A percentile compares a stretch with the other conserved stretches of the same genome.
These are phyloP conservation scores for Lethenteron reissneri DNA, from an alignment of 2,113 vertebrate species.

Conservation along the genomic window DNA sequence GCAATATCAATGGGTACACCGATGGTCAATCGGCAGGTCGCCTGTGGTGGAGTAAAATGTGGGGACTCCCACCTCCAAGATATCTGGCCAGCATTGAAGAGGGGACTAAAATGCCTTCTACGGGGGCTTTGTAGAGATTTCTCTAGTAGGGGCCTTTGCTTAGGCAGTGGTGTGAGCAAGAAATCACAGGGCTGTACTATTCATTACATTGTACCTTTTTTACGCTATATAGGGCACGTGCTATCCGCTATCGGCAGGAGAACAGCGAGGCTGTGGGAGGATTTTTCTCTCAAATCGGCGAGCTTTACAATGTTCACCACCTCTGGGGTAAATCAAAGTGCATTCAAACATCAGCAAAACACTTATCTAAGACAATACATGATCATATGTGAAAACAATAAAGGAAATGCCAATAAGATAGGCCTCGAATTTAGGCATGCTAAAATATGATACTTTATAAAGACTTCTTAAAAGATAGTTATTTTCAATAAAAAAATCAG, in stretches of 20 bases:
- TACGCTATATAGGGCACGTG: constrained; percentile 47
- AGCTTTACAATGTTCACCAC: constrained; percentile 84
- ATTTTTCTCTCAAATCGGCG: constrained; percentile 94
- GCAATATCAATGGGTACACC: too few relatives aligned
- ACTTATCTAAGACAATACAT: background rate
- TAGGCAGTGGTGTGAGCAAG: too few relatives aligned
- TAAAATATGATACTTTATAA: background rate
- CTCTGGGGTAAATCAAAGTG: constrained; percentile 51
- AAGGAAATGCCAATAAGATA: background rate
- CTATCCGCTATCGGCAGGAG: constrained; percentile 70
- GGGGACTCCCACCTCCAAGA: too few relatives aligned
- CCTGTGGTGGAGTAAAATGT: too few relatives aligned
- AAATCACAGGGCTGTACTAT: background rate
- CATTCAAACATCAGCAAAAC: background rate
- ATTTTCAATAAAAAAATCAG: background rate
- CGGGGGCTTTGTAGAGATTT: too few relatives aligned
- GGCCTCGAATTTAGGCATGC: background rate
- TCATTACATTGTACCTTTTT: background rate
- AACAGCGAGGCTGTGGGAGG: constrained; percentile 62
- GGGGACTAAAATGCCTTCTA: too few relatives aligned
- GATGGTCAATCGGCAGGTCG: too few relatives aligned
- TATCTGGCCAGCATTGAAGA: too few relatives aligned
- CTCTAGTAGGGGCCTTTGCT: too few relatives aligned
- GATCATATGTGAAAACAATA: background rate
- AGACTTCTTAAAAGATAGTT: background rate